Percentiles rank a stretch among this genome's conserved stretches.
phyloP scores from a whole-genome alignment of 1,140 invertebrate genomes.

The Caenorhabditis inopinata region DNA sequence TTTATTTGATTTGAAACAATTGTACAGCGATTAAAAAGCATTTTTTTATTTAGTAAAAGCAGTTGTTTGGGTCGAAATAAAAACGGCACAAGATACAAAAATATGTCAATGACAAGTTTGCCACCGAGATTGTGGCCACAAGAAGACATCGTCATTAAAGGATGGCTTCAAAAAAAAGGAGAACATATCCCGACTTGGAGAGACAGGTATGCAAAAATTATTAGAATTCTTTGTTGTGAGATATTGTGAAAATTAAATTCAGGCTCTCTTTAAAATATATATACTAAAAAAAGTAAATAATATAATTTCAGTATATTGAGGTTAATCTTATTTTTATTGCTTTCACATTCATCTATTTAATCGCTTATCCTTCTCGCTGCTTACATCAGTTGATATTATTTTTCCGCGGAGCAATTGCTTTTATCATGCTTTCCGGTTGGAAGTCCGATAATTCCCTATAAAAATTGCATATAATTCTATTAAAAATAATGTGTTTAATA shows the following conservation, averaged over 20 bases:
- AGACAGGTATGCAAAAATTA: conserved; percentile 88
- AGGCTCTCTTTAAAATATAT: no score
- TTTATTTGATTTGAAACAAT: neutral
- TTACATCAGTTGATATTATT: conserved; percentile 7
- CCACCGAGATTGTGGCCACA: neutral
- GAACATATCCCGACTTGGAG: conserved; percentile 84
- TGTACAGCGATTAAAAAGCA: no score
- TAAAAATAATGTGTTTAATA: neutral
- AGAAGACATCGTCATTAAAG: conserved; percentile 52
- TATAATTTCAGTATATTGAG: no score
- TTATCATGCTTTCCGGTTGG: conserved; percentile 32
- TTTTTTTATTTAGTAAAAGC: neutral
- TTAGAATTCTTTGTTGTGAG: no score
- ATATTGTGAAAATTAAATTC: no score
- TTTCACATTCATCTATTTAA: neutral
- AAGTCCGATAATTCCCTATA: neutral
- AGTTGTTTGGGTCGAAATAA: neutral
- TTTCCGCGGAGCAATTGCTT: neutral
- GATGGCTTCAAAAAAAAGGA: conserved; percentile 66
- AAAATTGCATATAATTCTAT: neutral
- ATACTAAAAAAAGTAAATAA: no score
- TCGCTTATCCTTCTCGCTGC: neutral
- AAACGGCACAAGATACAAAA: neutral
- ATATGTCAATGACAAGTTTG: conserved; percentile 34
- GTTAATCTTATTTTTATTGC: conserved; percentile 15